Conservation (phyloP, 2,888 invertebrate species). For the Leptopilina myrica region DNA sequence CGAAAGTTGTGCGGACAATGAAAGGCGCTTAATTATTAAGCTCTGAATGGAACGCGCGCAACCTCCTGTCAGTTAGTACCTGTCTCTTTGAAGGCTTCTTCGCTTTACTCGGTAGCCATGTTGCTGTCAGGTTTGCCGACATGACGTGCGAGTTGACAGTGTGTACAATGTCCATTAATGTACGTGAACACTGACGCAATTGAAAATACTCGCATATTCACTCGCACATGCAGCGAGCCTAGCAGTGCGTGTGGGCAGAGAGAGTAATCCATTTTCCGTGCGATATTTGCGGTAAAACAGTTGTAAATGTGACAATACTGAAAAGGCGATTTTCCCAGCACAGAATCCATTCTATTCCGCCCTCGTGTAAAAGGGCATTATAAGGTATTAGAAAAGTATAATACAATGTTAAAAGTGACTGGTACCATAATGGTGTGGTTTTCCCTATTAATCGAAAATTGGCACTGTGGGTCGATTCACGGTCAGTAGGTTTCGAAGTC, state of each 20-base stretch:
- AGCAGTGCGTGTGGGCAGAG: no score
- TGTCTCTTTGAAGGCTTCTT: slow-evolving; percentile 40
- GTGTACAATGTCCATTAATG: slow-evolving; percentile 3
- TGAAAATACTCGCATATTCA: slow-evolving; percentile 36
- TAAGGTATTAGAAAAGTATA: slow-evolving; percentile 18
- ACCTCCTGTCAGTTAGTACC: slow-evolving; percentile 57
- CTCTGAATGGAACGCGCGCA: slow-evolving; percentile 56
- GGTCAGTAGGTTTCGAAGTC: slow-evolving; percentile 61
- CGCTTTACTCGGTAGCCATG: slow-evolving; percentile 69
- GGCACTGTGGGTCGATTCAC: slow-evolving; percentile 31
- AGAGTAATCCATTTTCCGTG: no score
- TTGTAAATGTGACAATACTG: not conserved
- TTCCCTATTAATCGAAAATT: slow-evolving; percentile 40
- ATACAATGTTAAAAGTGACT: slow-evolving; percentile 28
- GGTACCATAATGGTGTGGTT: slow-evolving; percentile 24
- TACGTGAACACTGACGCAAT: slow-evolving; percentile 41
- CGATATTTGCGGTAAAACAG: no score
- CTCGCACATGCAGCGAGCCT: no score
- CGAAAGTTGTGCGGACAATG: not conserved
- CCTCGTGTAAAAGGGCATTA: not conserved
- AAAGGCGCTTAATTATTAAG: slow-evolving; percentile 54
- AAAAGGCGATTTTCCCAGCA: not conserved
- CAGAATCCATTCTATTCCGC: no score
- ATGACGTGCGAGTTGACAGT: slow-evolving; percentile 39
- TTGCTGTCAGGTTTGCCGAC: slow-evolving; percentile 63